Percentiles rank a stretch among this genome's conserved stretches.
Evolutionary conservation across 2,888 invertebrate species (phyloP).

Genomic region (Cremastinae sp.): DNA sequence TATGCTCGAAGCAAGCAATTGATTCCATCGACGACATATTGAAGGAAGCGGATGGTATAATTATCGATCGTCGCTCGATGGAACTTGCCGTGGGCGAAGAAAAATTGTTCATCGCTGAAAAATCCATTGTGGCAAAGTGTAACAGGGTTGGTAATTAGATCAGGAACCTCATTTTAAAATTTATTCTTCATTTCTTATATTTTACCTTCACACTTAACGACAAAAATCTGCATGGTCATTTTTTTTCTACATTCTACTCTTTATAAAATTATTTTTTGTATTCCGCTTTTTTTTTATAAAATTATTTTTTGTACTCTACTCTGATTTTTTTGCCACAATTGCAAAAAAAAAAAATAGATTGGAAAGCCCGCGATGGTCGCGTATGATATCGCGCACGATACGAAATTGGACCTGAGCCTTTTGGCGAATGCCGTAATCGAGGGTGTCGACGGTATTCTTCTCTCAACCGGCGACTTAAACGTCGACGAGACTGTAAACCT

Average conservation of each 20-base stretch:
- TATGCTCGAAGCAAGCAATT: conserved; percentile 68
- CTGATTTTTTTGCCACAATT: conserved; percentile 1
- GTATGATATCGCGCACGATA: conserved; percentile 81
- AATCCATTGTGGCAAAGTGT: conserved; percentile 81
- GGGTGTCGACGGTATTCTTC: conserved; percentile 86
- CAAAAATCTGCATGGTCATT: too few relatives aligned
- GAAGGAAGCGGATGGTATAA: conserved; percentile 84
- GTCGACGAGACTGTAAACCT: conserved; percentile 83
- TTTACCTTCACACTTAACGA: too few relatives aligned
- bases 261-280: too few relatives aligned
- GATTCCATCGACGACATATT: conserved; percentile 82
- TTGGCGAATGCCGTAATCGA: conserved; percentile 88
- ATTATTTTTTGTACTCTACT: too few relatives aligned
- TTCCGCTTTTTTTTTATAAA: too few relatives aligned
- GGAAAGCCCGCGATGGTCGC: conserved; percentile 84
- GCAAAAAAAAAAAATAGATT: conserved; percentile 69
- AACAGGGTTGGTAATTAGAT: conserved; percentile 66
- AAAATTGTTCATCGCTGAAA: conserved; percentile 82
- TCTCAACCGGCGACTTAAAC: conserved; percentile 87
- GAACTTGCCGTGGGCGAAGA: conserved; percentile 81
- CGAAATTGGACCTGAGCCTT: conserved; percentile 85
- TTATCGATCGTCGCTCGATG: conserved; percentile 85
- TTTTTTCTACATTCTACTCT: too few relatives aligned
- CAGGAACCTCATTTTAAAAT: too few relatives aligned
- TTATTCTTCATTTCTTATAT: too few relatives aligned